These are phyloP conservation scores for Xerus inauris DNA, from an alignment of 2,113 vertebrate species.

Conservation along the genomic window DNA sequence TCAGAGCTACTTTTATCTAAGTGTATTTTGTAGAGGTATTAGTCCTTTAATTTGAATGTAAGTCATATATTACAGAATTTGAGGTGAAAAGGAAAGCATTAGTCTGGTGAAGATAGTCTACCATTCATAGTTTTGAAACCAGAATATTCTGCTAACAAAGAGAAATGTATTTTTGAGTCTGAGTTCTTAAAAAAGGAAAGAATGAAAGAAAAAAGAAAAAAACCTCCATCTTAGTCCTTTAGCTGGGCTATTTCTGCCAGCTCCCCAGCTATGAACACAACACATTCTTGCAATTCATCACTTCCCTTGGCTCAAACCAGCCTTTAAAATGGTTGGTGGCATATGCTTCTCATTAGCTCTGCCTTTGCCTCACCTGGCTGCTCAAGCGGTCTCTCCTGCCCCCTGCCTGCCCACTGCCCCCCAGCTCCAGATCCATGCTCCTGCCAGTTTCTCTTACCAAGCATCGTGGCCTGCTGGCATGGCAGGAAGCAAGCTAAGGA, in stretches of 20 bases:
- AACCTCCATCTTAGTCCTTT: background rate
- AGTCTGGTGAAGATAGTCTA: conserved; percentile 22
- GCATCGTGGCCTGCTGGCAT: background rate
- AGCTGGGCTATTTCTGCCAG: conserved; percentile 64
- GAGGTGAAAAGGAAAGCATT: conserved; percentile 33
- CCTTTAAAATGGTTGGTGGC: conserved; percentile 15
- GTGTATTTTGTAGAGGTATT: background rate
- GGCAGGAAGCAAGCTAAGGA: background rate
- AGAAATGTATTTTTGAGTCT: conserved; percentile 75
- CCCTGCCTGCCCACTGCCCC: background rate
- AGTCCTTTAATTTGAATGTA: conserved; percentile 1
- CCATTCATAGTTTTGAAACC: conserved; percentile 64
- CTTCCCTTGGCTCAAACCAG: conserved; percentile 50
- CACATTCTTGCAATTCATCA: conserved; percentile 73
- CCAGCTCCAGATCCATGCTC: background rate
- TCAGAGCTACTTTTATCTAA: background rate
- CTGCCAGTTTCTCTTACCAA: background rate
- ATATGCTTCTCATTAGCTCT: conserved; percentile 59
- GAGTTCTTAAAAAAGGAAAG: background rate
- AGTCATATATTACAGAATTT: background rate
- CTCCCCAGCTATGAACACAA: conserved; percentile 45
- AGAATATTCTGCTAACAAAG: conserved; percentile 77
- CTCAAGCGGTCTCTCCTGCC: background rate
- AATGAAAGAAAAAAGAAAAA: background rate
- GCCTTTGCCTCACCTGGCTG: conserved; percentile 60